Evolutionary conservation across 64 coral and sea anemone species (phyloP), one percentile per base, ranked within the genome.

Genomic region (Porites lutea): DNA sequence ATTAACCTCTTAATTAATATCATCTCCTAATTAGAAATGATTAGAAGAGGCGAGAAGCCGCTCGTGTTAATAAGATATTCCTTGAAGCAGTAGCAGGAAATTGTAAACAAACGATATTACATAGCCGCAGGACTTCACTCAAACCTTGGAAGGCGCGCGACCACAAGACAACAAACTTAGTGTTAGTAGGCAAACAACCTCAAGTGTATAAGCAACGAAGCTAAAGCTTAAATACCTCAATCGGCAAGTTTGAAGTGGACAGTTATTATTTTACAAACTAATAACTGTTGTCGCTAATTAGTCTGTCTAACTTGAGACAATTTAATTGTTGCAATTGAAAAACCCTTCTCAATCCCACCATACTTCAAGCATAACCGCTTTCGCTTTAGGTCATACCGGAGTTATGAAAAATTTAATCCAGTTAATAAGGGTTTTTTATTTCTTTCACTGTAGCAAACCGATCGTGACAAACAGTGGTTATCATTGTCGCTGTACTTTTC

Each of bases 1-100:
- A 97, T 97, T 97, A 97, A 97, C 95, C 92, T 88, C 81, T 91
- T 97, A 97, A 97, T 97, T 97, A 97, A 97, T 97, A 94, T 93
- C 89, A 97, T 91, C 95, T 89, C 83, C 86, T 97, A 97, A 97
- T 97, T 97, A 97, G 82, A 92, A 89, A 89, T 88, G 90, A 97
- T 97, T 97, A 97, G 86, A 89, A 85, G 82, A 78, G 93, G 83
- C 93, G 89, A 94, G 92, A 92, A 88, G 82, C 92, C 92, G 95
- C 93, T 74, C 76, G 74, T 50, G 81, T 91, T 97, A 97, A 97
- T 97, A 89, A 97, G 92, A 97, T 88, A 65, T 89, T 89, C 89
- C 69, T 90, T 90, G 94, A 48, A 69, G 81, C 82, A 70, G 79
- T 62, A 57, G 85, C 82, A 93, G 91, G 91, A 93, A 93, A 93